Evolutionary conservation across 2,797 vertebrate species (phyloP).

Genomic region (Eulemur albifrons): DNA sequence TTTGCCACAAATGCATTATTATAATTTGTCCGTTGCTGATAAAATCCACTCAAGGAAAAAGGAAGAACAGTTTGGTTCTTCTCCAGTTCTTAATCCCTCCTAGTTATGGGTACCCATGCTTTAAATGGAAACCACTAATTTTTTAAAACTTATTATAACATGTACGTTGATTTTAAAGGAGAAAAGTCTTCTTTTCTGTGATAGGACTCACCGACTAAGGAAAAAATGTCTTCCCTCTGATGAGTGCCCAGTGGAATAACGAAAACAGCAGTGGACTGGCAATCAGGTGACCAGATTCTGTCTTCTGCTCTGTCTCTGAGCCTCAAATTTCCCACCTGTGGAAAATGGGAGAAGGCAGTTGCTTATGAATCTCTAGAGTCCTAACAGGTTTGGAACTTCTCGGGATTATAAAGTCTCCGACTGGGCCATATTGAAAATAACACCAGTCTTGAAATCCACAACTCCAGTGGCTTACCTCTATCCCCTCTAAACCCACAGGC

Average conservation of each 20-base stretch:
- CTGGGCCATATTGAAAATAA: not conserved
- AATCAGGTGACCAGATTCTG: not conserved
- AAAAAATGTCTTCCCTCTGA: not conserved
- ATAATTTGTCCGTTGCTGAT: not conserved
- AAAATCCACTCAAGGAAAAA: not conserved
- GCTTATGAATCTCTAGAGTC: not conserved
- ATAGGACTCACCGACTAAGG: constrained; percentile 53
- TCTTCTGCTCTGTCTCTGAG: not conserved
- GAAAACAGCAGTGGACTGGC: not conserved
- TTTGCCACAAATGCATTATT: not conserved
- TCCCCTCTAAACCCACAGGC: not conserved
- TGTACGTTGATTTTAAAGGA: not conserved
- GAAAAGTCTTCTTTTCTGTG: not conserved
- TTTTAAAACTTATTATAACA: constrained; percentile 16
- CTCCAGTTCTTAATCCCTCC: not conserved
- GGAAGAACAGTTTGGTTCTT: not conserved
- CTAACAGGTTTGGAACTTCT: not conserved
- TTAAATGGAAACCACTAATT: constrained; percentile 28
- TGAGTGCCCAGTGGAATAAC: not conserved
- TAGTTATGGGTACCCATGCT: not conserved
- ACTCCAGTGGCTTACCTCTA: not conserved
- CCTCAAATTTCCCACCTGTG: not conserved
- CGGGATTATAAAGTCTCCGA: not conserved
- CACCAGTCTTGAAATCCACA: not conserved
- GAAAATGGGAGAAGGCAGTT: not conserved